Conservation (phyloP, 2,797 vertebrate species). For the Avahi laniger region DNA sequence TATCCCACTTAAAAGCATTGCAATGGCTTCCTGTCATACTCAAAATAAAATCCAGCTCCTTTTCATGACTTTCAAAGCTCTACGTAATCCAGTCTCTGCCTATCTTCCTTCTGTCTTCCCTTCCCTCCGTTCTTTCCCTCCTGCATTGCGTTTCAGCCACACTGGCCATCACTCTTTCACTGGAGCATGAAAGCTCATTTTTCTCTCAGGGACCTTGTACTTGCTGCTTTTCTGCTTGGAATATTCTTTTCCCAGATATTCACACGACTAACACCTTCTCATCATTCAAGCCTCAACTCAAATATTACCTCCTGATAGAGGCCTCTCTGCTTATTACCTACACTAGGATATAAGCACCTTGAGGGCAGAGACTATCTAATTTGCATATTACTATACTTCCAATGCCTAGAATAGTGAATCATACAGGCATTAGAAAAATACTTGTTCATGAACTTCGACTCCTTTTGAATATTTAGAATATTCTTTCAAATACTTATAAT, state of each 20-base stretch:
- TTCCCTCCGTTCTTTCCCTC: neutral
- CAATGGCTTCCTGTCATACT: neutral
- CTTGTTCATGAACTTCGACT: neutral
- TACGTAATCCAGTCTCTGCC: neutral
- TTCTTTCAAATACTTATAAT: neutral
- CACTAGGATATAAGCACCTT: neutral
- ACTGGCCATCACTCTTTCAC: neutral
- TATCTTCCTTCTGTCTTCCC: neutral
- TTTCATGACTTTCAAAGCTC: neutral
- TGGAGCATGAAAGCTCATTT: neutral
- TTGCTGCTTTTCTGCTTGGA: neutral
- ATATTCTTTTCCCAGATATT: neutral
- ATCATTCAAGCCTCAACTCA: neutral
- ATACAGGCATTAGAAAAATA: neutral
- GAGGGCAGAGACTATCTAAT: neutral
- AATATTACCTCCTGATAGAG: neutral
- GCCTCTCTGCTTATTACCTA: neutral
- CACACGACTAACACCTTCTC: neutral
- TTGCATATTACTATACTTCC: neutral
- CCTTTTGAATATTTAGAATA: neutral
- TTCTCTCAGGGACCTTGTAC: neutral
- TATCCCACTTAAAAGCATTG: neutral
- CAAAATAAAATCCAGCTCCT: neutral
- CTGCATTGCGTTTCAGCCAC: neutral
- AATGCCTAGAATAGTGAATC: neutral